These are phyloP conservation scores for Cryptoblepharus egeriae DNA, from an alignment of 2,797 vertebrate species.

Conservation along the genomic window DNA sequence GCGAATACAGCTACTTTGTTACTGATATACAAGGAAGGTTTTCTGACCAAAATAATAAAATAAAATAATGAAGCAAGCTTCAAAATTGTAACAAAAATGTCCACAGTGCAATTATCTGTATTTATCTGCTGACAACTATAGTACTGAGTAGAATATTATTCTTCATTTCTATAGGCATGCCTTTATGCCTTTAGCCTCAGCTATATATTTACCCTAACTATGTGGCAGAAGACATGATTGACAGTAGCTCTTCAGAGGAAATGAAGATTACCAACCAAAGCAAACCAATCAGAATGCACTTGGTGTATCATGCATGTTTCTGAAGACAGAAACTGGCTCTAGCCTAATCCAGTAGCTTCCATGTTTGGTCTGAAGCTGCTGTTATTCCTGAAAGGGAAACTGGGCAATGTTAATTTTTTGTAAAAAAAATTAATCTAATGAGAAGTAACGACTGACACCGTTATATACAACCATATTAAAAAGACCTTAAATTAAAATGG, in stretches of 20 bases:
- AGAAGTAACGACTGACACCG: too few relatives aligned
- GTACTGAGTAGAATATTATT: background rate
- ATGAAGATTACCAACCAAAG: background rate
- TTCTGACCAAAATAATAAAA: too few relatives aligned
- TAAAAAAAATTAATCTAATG: background rate
- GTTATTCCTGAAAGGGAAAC: background rate
- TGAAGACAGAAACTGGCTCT: background rate
- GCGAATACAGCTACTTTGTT: slow-evolving; percentile 2
- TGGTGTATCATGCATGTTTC: background rate
- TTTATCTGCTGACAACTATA: slow-evolving; percentile 28
- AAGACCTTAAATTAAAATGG: background rate
- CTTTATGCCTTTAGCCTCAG: background rate
- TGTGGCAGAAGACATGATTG: background rate
- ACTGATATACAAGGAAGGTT: slow-evolving; percentile 11
- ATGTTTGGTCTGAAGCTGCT: background rate
- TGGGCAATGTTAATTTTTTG: background rate
- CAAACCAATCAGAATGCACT: background rate
- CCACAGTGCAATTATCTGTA: background rate
- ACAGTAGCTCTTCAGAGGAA: background rate
- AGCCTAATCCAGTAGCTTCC: background rate
- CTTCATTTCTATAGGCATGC: background rate
- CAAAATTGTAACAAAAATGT: background rate
- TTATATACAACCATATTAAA: background rate
- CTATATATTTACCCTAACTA: background rate
- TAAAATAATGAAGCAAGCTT: background rate